These are phyloP conservation scores for Gambusia affinis DNA, from an alignment of 2,113 vertebrate genomes.

Conservation along the genomic window DNA sequence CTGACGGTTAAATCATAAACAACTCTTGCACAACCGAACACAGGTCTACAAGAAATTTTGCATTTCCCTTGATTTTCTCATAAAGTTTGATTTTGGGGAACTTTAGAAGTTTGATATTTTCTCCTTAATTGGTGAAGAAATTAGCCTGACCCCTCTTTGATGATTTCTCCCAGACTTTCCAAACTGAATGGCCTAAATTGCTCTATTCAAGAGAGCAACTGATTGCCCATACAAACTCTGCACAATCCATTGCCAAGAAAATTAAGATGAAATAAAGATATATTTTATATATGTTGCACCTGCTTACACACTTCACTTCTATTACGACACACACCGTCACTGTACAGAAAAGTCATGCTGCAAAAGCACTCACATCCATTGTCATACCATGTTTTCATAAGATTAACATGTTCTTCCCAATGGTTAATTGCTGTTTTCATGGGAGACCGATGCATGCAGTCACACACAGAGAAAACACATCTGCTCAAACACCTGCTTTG, in stretches of 20 bases:
- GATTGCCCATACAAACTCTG: no score
- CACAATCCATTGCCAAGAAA: no score
- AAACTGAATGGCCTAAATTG: no score
- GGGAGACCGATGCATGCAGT: slow-evolving; percentile 23
- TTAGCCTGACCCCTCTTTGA: no score
- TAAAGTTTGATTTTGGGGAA: no score
- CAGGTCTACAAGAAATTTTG: no score
- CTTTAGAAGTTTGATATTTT: no score
- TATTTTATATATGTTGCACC: not conserved
- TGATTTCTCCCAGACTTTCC: no score
- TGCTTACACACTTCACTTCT: not conserved
- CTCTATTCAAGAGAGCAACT: no score
- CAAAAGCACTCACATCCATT: not conserved
- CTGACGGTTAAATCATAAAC: not conserved
- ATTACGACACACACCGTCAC: not conserved
- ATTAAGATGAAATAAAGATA: no score
- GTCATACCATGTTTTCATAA: not conserved
- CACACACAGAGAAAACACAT: slow-evolving; percentile 40
- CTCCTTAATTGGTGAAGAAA: no score
- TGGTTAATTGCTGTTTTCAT: slow-evolving; percentile 12
- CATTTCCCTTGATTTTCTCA: no score
- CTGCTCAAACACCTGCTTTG: slow-evolving; percentile 54
- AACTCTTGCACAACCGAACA: not conserved
- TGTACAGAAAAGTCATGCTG: not conserved
- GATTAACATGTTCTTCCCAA: not conserved